Evolutionary conservation across 2,113 vertebrate species (phyloP).

Genomic region (Hemiprocne comata): DNA sequence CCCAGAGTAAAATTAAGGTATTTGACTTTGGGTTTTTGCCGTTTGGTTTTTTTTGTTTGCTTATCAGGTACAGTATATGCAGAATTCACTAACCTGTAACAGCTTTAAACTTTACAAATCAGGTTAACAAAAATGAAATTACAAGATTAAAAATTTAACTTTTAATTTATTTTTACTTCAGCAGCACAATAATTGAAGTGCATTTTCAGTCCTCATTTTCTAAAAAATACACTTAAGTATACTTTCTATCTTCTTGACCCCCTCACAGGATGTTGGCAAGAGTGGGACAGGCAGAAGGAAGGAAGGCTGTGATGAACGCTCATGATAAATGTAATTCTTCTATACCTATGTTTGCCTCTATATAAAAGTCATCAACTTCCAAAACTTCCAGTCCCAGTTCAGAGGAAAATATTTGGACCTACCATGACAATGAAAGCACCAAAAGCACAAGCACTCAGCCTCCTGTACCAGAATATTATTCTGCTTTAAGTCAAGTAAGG

Average conservation of each 20-base stretch:
- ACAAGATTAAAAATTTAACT: neutral
- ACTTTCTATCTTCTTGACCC: neutral
- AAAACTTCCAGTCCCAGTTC: neutral
- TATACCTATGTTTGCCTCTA: neutral
- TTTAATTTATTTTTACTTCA: neutral
- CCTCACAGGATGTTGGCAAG: neutral
- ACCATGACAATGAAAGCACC: neutral
- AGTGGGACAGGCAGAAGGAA: neutral
- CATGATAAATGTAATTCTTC: neutral
- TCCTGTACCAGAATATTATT: neutral
- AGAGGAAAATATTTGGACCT: neutral
- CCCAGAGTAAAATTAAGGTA: neutral
- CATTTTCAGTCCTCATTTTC: neutral
- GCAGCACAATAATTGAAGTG: neutral
- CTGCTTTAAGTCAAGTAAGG: neutral
- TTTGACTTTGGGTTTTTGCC: neutral
- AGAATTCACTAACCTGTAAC: neutral
- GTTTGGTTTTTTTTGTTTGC: neutral
- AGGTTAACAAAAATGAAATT: neutral
- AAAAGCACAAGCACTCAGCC: neutral
- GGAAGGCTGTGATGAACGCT: accelerated
- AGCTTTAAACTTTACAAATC: neutral
- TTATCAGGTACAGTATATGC: neutral
- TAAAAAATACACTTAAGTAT: neutral
- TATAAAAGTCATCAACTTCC: neutral